A percentile compares a stretch with the other conserved stretches of the same genome.
Evolutionary conservation across 2,113 vertebrate species (phyloP).

Genomic region (Oryctolagus cuniculus): mOryCun1.1 NC_091435.1:66103501-66104000

Average conservation of each 20-base stretch:
- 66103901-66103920: background rate
- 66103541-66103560: background rate
- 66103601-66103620: background rate
- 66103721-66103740: background rate
- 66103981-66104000: background rate
- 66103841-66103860: background rate
- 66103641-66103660: background rate
- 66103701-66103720: background rate
- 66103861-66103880: background rate
- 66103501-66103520: background rate
- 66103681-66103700: background rate
- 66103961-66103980: slow-evolving; percentile 3
- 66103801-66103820: background rate
- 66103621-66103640: background rate
- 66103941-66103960: background rate
- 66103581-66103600: background rate
- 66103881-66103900: background rate
- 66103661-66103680: background rate
- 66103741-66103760: background rate
- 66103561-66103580: background rate
- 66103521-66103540: background rate
- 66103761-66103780: background rate
- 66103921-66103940: background rate
- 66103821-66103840: background rate
- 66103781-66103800: background rate